phyloP scores from a whole-genome alignment of 1,140 invertebrate genomes.

The Heliconius nattereri region DNA sequence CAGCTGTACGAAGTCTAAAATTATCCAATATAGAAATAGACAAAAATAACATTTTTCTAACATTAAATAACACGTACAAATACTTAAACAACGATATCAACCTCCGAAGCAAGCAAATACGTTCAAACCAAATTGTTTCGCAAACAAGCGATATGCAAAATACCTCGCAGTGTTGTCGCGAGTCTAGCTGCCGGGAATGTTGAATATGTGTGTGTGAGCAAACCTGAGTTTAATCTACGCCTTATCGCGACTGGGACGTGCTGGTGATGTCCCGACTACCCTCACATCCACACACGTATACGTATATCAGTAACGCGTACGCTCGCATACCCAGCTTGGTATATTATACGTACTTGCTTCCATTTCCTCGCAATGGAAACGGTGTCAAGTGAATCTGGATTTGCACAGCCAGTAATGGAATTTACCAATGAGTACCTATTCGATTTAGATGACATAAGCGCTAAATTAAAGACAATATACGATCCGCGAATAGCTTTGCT shows the following conservation, averaged over 20 bases:
- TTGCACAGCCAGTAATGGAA: conserved; percentile 49
- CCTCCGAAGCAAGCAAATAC: conserved; percentile 44
- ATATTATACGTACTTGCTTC: conserved; percentile 39
- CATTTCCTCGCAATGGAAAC: conserved; percentile 48
- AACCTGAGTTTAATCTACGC: conserved; percentile 75
- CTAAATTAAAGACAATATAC: background rate
- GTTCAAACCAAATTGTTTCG: conserved; percentile 66
- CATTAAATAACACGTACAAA: conserved; percentile 30
- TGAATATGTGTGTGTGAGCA: conserved; percentile 72
- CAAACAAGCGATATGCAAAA: conserved; percentile 72
- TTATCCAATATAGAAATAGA: background rate
- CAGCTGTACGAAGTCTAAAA: too few relatives aligned
- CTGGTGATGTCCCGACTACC: conserved; percentile 41
- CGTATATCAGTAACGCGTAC: conserved; percentile 9
- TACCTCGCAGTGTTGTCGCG: conserved; percentile 63
- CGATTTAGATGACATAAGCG: conserved; percentile 17
- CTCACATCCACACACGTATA: conserved; percentile 14
- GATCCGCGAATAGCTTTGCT: background rate
- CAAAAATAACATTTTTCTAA: background rate
- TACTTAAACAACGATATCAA: conserved; percentile 41
- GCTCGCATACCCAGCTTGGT: conserved; percentile 24
- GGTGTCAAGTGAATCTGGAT: conserved; percentile 53
- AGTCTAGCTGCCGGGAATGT: conserved; percentile 65
- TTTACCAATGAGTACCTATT: conserved; percentile 43
- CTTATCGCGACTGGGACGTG: conserved; percentile 61